Evolutionary conservation across 2,797 vertebrate genomes (phyloP).

Genomic region (Cryptoblepharus egeriae): DNA sequence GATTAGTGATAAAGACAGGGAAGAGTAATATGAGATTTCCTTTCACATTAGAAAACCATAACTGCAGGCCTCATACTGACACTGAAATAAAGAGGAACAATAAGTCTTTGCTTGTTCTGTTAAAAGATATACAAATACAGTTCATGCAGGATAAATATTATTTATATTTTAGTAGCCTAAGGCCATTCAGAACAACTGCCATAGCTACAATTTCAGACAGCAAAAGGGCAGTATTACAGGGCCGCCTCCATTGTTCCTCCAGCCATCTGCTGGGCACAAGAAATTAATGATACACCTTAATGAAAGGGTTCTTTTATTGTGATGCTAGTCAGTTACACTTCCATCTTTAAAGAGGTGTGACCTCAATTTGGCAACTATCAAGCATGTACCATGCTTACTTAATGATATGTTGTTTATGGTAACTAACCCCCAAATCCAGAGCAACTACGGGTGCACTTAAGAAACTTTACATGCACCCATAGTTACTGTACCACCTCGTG

Average conservation of each 20-base stretch:
- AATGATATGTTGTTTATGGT: too few species aligned
- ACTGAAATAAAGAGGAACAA: conserved; percentile 46
- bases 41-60: conserved; percentile 44
- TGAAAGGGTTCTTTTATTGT: conserved; percentile 37
- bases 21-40: conserved; percentile 36
- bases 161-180: conserved; percentile 28
- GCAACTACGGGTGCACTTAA: too few species aligned
- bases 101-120: conserved; percentile 22
- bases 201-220: conserved; percentile 7
- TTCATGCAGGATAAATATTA: background rate
- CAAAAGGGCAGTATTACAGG: conserved; percentile 31
- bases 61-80: conserved; percentile 25
- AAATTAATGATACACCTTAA: background rate
- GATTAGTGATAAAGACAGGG: conserved; percentile 40
- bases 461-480: too few species aligned
- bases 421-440: too few species aligned
- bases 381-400: background rate
- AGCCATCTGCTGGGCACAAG: conserved; percentile 15
- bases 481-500: too few species aligned
- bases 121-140: conserved; percentile 41
- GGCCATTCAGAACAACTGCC: conserved; percentile 33
- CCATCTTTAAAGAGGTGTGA: background rate
- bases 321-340: conserved; percentile 37
- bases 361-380: conserved; percentile 6
- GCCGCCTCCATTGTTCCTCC: conserved; percentile 32